Evolutionary conservation across 2,113 vertebrate genomes (phyloP), one percentile per base, ranked within the genome.

Genomic region (Alces alces): DNA sequence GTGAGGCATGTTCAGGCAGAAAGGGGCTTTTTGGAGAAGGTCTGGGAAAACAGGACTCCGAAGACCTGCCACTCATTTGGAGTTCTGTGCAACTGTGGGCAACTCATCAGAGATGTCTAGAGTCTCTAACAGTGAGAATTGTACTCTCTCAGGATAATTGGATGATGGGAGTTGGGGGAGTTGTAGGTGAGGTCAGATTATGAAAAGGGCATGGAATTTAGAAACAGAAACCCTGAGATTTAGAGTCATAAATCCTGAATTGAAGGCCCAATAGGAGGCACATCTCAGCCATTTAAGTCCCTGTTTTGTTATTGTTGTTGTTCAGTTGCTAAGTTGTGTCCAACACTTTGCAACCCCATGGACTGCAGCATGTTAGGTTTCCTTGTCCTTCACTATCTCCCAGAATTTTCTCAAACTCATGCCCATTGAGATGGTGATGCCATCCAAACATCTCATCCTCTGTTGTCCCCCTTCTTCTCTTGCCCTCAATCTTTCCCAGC

Each of bases 1-100:
- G 30, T 21, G 36, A 89, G 86, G 58, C 97, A 17, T 86, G 88
- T 91, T 87, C 60, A 94, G 96, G 89, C 96, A 97, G 88, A 96
- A 94, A 91, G 88, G 86, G n/a, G 11, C 33, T 93, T 54, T 92
- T 91, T 83, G 89, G 57, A 64, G 19, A 70, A 88, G 60, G 39
- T 8, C 55, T 86, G 6, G 55, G 50, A 95, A 95, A 47, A 50
- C 30, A 54, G 28, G 19, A 52, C 36, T 83, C 61, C 5, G 84
- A 93, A 78, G 91, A 79, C 45, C 76, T 91, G 60, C 85, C 78
- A 79, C 50, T 94, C 60, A 45, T 60, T 61, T 86, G 60, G 66
- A 86, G 83, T 76, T 6, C 23, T 45, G 47, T 10, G 16, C 23
- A 85, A 78, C 55, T 43, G 4, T 55, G n/a, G 64, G 70, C 93